Percentiles rank a stretch among this genome's conserved stretches.
Evolutionary conservation across 2,888 invertebrate species (phyloP).

Genomic region (Arctia plantaginis): DNA sequence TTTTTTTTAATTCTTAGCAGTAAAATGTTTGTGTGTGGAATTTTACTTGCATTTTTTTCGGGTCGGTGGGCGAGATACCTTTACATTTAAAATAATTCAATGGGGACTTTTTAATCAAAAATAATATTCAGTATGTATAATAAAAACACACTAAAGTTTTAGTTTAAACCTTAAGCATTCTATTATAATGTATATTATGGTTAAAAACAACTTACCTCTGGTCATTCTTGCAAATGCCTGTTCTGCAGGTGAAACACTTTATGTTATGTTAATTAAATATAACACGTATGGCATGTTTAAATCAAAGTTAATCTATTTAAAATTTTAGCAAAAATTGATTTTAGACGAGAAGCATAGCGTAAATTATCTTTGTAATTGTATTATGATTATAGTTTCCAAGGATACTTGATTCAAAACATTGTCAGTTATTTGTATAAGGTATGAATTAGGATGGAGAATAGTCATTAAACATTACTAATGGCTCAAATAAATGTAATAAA

Average conservation of each 20-base stretch:
- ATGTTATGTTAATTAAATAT: neutral
- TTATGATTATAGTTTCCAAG: slow-evolving; percentile 49
- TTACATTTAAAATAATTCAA: too few relatives aligned
- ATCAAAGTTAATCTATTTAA: neutral
- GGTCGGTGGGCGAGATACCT: too few relatives aligned
- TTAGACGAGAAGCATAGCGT: slow-evolving; percentile 10
- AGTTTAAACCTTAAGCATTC: too few relatives aligned
- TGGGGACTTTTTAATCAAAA: too few relatives aligned
- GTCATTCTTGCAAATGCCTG: slow-evolving; percentile 2
- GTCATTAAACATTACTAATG: neutral
- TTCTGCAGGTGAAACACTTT: neutral
- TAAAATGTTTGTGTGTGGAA: too few relatives aligned
- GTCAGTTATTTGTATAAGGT: neutral
- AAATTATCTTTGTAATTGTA: neutral
- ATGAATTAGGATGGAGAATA: neutral
- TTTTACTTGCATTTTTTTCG: too few relatives aligned
- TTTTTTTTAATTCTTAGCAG: too few relatives aligned
- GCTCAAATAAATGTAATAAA: neutral
- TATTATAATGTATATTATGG: neutral
- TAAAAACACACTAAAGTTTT: too few relatives aligned
- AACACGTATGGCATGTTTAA: neutral
- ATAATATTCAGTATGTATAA: too few relatives aligned
- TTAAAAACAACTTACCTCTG: slow-evolving; percentile 1
- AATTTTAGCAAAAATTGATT: slow-evolving; percentile 32
- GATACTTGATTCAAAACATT: slow-evolving; percentile 58